Evolutionary conservation across 2,797 vertebrate genomes (phyloP).

Genomic region (Acanthornis magna): DNA sequence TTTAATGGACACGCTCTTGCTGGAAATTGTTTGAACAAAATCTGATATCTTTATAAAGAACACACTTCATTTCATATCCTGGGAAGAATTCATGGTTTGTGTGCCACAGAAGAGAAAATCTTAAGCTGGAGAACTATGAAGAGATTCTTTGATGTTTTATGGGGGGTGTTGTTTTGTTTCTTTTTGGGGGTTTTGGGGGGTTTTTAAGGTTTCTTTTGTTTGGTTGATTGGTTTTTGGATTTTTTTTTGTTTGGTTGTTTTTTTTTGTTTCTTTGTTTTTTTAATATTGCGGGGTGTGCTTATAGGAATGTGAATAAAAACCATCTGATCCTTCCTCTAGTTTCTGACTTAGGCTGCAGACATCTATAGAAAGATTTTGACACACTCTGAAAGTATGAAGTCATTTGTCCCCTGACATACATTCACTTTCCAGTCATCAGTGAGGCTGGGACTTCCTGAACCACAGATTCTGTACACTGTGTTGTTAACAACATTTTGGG

Average conservation of each 20-base stretch:
- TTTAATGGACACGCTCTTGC: background rate
- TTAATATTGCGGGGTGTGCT: accelerated
- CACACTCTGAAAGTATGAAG: accelerated
- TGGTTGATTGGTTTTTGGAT: accelerated
- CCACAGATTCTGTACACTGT: background rate
- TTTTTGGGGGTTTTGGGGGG: no score
- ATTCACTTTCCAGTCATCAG: background rate
- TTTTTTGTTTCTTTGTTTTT: background rate
- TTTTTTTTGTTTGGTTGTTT: background rate
- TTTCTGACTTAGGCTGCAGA: background rate
- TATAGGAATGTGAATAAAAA: background rate
- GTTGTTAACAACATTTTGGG: background rate
- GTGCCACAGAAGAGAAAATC: background rate
- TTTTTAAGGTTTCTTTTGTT: no score
- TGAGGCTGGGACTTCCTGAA: background rate
- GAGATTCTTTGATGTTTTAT: background rate
- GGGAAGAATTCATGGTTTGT: background rate
- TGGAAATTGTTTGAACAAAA: background rate
- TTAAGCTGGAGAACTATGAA: background rate
- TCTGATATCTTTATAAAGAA: background rate
- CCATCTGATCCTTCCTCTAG: background rate
- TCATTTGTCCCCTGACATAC: background rate
- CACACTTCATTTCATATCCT: background rate
- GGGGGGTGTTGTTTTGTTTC: accelerated
- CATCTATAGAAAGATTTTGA: background rate